Conservation (phyloP, 2,113 vertebrate species). For the Melanocharis versteri region DNA sequence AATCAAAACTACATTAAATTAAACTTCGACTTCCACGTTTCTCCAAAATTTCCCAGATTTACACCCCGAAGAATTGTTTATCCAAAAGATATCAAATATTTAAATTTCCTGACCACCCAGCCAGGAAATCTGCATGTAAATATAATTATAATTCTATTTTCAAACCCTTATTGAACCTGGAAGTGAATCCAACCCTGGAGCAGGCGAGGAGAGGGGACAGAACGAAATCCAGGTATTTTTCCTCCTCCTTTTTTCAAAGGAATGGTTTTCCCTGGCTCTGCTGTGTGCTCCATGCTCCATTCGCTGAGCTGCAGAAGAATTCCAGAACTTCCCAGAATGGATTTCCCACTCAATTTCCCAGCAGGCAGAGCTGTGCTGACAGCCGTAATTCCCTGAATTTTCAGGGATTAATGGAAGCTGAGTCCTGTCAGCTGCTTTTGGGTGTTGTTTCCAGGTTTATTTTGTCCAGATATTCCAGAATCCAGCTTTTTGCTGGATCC, state of each 20-base stretch:
- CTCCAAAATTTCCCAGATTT: background rate
- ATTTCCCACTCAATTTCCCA: background rate
- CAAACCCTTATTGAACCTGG: background rate
- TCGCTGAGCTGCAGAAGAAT: background rate
- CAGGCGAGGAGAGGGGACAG: background rate
- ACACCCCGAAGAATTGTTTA: background rate
- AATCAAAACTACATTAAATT: background rate
- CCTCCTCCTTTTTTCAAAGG: background rate
- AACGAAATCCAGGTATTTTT: background rate
- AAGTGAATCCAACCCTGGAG: background rate
- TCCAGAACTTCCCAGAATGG: background rate
- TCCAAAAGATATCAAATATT: background rate
- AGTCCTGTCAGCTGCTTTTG: background rate
- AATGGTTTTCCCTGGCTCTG: background rate
- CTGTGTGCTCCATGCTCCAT: fast-evolving
- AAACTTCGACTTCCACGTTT: background rate
- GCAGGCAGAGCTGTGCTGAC: background rate
- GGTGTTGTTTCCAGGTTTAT: background rate
- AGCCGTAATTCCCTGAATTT: background rate
- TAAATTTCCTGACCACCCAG: fast-evolving
- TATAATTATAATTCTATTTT: background rate
- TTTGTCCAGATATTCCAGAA: background rate
- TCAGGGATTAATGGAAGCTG: background rate
- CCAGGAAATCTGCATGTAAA: background rate
- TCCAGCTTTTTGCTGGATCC: background rate